Percentiles rank a stretch among this genome's conserved stretches.
Evolutionary conservation across 2,888 invertebrate species (phyloP).

Genomic region (Callyntrura guangdongensis): DNA sequence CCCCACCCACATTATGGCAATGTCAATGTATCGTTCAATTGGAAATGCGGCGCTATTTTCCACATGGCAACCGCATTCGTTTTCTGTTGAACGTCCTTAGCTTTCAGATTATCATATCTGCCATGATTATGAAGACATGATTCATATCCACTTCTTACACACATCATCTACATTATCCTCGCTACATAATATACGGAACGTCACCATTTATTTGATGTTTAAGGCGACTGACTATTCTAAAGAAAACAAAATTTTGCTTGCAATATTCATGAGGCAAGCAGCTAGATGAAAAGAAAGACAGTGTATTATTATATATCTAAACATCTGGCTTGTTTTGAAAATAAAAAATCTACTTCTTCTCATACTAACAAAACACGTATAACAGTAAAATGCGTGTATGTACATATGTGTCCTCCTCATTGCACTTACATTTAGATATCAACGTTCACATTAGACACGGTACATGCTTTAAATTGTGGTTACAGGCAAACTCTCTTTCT

Average conservation of each 20-base stretch:
- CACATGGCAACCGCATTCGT: not conserved
- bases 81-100: not conserved
- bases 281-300: no score
- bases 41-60: not conserved
- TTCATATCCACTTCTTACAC: slow-evolving; percentile 23
- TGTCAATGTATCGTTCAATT: not conserved
- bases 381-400: not conserved
- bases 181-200: not conserved
- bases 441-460: not conserved
- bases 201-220: not conserved
- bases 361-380: not conserved
- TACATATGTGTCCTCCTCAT: not conserved
- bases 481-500: not conserved
- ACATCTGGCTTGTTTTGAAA: slow-evolving; percentile 6
- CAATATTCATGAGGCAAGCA: slow-evolving; percentile 37
- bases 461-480: no score
- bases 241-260: slow-evolving; percentile 9
- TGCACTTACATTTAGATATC: not conserved
- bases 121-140: slow-evolving; percentile 49
- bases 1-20: not conserved
- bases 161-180: not conserved
- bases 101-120: slow-evolving; percentile 27
- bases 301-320: not conserved
- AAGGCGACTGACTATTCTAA: not conserved
- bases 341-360: slow-evolving; percentile 13